Percentiles rank a stretch among this genome's conserved stretches.
Conservation (phyloP, 2,113 vertebrate species). For the Garra rufa region DNA sequence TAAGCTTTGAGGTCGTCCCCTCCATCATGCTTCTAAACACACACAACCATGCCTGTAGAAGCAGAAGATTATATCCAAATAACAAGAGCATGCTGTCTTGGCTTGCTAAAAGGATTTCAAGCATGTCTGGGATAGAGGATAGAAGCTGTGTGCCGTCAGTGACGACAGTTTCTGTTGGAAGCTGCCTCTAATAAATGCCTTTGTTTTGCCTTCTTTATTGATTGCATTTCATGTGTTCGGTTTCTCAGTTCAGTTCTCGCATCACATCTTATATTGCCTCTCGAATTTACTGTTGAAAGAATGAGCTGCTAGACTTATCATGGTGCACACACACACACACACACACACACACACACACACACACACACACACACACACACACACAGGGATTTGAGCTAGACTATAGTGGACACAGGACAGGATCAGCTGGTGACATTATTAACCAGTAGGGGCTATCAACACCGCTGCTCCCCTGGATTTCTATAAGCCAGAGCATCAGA, state of each 20-base stretch:
- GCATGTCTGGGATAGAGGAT: conserved; percentile 51
- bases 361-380: conserved; percentile 62
- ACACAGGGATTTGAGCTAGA: conserved; percentile 66
- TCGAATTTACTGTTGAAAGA: neutral
- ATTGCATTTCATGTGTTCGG: neutral
- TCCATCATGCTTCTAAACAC: conserved; percentile 33
- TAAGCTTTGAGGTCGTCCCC: conserved; percentile 48
- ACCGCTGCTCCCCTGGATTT: conserved; percentile 63
- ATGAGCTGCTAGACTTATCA: conserved; percentile 8
- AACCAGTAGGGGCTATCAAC: conserved; percentile 69
- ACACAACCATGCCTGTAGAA: conserved; percentile 32
- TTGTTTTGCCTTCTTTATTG: conserved; percentile 19
- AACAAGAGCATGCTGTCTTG: conserved; percentile 52
- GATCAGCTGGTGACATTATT: conserved; percentile 79
- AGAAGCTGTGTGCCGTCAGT: conserved; percentile 27
- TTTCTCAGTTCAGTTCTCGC: neutral
- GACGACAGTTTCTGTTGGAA: neutral
- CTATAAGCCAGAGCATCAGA: conserved; percentile 64
- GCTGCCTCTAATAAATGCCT: neutral
- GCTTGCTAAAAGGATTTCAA: conserved; percentile 65
- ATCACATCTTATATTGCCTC: neutral
- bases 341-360: neutral
- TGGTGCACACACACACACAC: too few species aligned
- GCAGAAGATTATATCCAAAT: conserved; percentile 54
- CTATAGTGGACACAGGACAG: conserved; percentile 70